Evolutionary conservation across 1,140 invertebrate species (phyloP).

Genomic region (Batillaria attramentaria): DNA sequence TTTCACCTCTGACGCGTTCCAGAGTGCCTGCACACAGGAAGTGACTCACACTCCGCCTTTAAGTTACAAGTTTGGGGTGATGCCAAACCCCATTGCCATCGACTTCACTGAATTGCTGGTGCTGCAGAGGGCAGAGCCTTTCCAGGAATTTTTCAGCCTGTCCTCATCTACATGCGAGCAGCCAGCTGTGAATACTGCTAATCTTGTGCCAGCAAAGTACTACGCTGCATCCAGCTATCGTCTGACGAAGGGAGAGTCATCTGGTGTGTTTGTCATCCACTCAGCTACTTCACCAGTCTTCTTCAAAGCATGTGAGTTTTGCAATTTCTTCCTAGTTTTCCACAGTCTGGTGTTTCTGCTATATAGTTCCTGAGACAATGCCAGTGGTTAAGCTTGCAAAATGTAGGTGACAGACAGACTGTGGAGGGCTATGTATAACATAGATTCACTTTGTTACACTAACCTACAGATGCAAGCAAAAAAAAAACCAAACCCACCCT

Average conservation of each 20-base stretch:
- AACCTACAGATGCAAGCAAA: background rate
- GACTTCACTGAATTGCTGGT: conserved; percentile 18
- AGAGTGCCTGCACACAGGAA: background rate
- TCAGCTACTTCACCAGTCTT: background rate
- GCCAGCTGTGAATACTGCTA: background rate
- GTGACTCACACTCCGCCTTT: background rate
- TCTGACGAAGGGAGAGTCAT: background rate
- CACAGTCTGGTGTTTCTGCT: too few relatives aligned
- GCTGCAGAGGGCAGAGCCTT: conserved; percentile 11
- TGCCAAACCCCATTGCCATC: background rate
- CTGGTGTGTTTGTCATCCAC: background rate
- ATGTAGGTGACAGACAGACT: too few relatives aligned
- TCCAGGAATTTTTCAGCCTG: conserved; percentile 4
- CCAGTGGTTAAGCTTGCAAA: too few relatives aligned
- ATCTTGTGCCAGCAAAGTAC: background rate
- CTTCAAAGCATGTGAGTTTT: conserved; percentile 21
- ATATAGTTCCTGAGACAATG: too few relatives aligned
- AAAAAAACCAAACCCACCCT: background rate
- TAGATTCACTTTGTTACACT: background rate
- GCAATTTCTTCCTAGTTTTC: too few relatives aligned
- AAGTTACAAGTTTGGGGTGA: background rate
- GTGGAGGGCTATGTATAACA: background rate
- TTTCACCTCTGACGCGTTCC: background rate
- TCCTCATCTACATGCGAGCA: conserved; percentile 8
- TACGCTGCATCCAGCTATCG: conserved; percentile 4